A percentile compares a stretch with the other conserved stretches of the same genome.
Evolutionary conservation across 2,888 invertebrate genomes (phyloP).

Genomic region (Hyppa rectilinea): DNA sequence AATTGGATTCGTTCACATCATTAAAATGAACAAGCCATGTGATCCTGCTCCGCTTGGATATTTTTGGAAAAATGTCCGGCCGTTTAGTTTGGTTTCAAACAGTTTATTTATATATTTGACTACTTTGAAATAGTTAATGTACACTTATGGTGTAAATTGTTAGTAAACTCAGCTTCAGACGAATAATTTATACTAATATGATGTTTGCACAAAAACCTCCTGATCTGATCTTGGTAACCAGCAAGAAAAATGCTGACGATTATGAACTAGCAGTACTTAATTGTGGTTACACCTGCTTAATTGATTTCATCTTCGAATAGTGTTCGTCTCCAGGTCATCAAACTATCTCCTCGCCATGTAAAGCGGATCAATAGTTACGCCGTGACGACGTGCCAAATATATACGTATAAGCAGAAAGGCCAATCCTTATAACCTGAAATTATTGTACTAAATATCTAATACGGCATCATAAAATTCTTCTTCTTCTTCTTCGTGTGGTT

Average conservation of each 20-base stretch:
- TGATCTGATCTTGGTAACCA: too few relatives aligned
- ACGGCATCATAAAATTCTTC: too few relatives aligned
- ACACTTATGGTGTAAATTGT: not conserved
- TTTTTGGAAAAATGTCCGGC: slow-evolving; percentile 1
- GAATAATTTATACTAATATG: not conserved
- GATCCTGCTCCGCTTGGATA: not conserved
- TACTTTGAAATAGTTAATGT: not conserved
- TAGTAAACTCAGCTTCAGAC: not conserved
- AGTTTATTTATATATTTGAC: not conserved
- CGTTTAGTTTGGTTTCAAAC: slow-evolving; percentile 12
- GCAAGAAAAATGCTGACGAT: not conserved
- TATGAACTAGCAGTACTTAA: not conserved
- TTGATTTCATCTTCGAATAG: not conserved
- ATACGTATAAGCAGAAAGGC: not conserved
- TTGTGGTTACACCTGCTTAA: too few relatives aligned
- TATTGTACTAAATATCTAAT: not conserved
- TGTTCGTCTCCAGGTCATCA: not conserved
- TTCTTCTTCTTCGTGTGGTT: too few relatives aligned
- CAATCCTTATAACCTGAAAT: not conserved
- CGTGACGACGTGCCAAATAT: not conserved
- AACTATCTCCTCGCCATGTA: too few relatives aligned
- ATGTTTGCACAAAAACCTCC: too few relatives aligned
- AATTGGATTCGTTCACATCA: slow-evolving; percentile 51
- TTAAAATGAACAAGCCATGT: slow-evolving; percentile 21
- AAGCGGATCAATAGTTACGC: slow-evolving; percentile 22